Evolutionary conservation across 2,113 vertebrate species (phyloP), one percentile per base, ranked within the genome.

Genomic region (Tachysurus vachellii): DNA sequence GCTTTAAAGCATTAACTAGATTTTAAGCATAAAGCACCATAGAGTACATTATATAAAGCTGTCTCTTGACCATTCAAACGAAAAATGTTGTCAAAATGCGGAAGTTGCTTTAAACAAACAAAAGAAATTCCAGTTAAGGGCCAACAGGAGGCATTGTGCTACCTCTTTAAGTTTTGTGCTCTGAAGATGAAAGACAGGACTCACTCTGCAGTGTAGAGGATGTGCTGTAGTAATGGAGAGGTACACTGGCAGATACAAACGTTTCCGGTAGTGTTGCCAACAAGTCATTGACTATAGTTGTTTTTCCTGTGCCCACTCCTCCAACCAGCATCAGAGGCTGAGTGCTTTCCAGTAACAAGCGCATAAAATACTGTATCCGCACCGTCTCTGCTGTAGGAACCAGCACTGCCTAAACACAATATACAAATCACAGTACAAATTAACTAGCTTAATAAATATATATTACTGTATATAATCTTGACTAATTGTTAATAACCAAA

Each of bases 281-380:
- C 87, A 91, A 92, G 66, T 96, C 94, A 75, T 89, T 93, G 53
- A 94, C 89, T 88, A 94, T 81, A 73, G 93, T 88, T 73, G 92
- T 93, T 90, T 97, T 96, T 31, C 94, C 93, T 87, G 89, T 93
- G 80, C 95, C 94, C 31, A 93, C 93, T 75, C 93, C 95, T 31
- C 94, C 94, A 84, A 95, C 94, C 44, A 93, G 91, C 90, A 92
- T 93, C 87, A 96, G 73, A 0, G 88, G 93, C 80, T 95, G 93
- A 9, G 76, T 92, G 28, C 92, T 92, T 83, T 94, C 91, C 87
- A 95, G 91, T 89, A 96, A 92, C 85, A 95, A 91, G 92, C 94
- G 90, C 66, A 94, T 89, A 73, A 95, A 95, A 84, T 92, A 94
- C 1, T 94, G 93, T 68, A 96, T 90, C 54, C 91, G 92, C 88